A percentile compares a stretch with the other conserved stretches of the same genome.
Evolutionary conservation across 2,888 invertebrate genomes (phyloP).

Genomic region (Ganaspis brasiliensis): DNA sequence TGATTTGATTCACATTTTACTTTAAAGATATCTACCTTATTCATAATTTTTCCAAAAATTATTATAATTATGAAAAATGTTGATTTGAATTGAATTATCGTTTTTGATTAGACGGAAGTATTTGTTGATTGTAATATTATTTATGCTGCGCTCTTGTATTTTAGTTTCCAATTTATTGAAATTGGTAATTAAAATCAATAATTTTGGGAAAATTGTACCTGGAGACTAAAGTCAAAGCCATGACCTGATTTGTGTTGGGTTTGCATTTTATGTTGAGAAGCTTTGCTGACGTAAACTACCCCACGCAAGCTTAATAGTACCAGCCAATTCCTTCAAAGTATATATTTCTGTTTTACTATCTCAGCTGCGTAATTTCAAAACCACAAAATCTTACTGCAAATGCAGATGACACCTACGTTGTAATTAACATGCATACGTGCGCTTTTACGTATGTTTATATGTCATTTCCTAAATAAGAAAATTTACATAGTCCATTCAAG

Average conservation of each 20-base stretch:
- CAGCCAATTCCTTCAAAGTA: slow-evolving; percentile 51
- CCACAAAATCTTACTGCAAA: slow-evolving; percentile 12
- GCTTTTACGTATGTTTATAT: background rate
- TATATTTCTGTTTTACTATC: slow-evolving; percentile 34
- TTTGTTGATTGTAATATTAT: too few relatives aligned
- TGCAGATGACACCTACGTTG: background rate
- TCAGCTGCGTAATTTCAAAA: background rate
- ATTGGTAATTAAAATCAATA: slow-evolving; percentile 45
- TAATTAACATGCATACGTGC: background rate
- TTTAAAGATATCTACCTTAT: too few relatives aligned
- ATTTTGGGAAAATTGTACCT: slow-evolving; percentile 51
- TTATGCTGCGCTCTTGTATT: too few relatives aligned
- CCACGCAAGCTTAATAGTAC: slow-evolving; percentile 46
- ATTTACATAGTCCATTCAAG: background rate
- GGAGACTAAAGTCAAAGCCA: slow-evolving; percentile 51
- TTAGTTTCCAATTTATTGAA: background rate
- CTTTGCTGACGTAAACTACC: slow-evolving; percentile 60
- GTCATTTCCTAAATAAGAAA: slow-evolving; percentile 1
- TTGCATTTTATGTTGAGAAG: slow-evolving; percentile 57
- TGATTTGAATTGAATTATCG: too few relatives aligned
- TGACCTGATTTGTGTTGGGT: slow-evolving; percentile 60
- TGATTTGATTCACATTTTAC: too few relatives aligned
- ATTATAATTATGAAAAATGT: too few relatives aligned
- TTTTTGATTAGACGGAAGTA: too few relatives aligned
- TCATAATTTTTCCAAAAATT: too few relatives aligned